Evolutionary conservation across 2,888 invertebrate genomes (phyloP).

Genomic region (Ametastegia equiseti): DNA sequence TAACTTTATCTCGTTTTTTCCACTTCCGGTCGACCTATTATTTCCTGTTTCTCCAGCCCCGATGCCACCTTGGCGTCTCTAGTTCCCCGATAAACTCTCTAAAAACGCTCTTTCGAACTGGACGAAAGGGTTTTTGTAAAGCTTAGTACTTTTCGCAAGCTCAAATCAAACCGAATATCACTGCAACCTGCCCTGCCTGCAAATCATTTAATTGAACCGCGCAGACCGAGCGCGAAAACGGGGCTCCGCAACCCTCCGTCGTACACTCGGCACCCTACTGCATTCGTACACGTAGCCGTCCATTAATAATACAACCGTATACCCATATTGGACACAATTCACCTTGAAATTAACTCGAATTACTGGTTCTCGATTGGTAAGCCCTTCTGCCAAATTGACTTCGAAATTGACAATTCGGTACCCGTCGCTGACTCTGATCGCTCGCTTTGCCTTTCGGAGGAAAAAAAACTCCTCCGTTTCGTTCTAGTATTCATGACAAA

Average conservation of each 20-base stretch:
- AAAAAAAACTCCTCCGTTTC: neutral
- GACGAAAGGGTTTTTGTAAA: no score
- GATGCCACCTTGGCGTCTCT: neutral
- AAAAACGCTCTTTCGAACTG: no score
- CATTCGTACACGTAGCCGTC: constrained; percentile 58
- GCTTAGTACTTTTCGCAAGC: no score
- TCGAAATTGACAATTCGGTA: constrained; percentile 74
- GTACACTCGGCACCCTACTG: neutral
- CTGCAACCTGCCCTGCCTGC: neutral
- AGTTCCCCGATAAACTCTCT: neutral
- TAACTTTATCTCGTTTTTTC: constrained; percentile 15
- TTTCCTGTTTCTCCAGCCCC: constrained; percentile 41
- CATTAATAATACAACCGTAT: constrained; percentile 76
- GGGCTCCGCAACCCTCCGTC: constrained; percentile 71
- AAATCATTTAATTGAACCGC: constrained; percentile 41
- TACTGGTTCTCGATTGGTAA: constrained; percentile 70
- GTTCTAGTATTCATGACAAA: no score
- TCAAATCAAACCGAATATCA: constrained; percentile 9
- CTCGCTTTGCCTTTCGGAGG: neutral
- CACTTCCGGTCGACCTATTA: constrained; percentile 38
- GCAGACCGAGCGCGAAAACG: constrained; percentile 71
- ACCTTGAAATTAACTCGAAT: constrained; percentile 74
- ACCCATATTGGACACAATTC: constrained; percentile 77
- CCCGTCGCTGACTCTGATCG: neutral
- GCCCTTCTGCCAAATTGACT: constrained; percentile 74